phyloP scores from a whole-genome alignment of 2,888 invertebrate species.

The Drosophila bunnanda region DNA sequence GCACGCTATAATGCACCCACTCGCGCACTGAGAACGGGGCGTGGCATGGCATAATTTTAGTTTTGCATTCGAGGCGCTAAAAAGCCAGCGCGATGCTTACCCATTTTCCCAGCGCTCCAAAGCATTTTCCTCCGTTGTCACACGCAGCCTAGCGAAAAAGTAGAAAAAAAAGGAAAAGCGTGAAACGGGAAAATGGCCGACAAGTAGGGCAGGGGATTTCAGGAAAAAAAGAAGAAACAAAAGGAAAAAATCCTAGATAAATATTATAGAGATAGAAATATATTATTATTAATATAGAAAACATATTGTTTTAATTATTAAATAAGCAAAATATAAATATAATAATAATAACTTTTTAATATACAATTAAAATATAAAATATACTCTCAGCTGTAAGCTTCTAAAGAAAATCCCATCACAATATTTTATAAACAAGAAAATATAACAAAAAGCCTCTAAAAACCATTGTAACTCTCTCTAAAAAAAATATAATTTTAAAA shows the following conservation, averaged over 20 bases:
- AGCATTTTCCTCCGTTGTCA: constrained; percentile 53
- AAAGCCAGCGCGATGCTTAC: constrained; percentile 54
- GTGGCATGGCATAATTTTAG: constrained; percentile 81
- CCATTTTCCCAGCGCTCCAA: constrained; percentile 7
- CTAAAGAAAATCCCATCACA: background rate
- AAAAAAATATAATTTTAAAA: background rate
- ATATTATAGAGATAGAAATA: background rate
- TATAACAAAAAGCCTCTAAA: background rate
- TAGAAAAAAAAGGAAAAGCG: constrained; percentile 11
- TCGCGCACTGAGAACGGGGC: constrained; percentile 36
- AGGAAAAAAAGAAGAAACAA: too few species aligned
- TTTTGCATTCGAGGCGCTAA: constrained; percentile 66
- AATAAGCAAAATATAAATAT: background rate
- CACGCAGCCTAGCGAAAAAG: constrained; percentile 49
- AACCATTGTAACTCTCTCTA: too few species aligned
- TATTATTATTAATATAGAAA: background rate
- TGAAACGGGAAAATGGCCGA: background rate
- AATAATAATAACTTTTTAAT: too few species aligned
- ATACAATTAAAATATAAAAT: background rate
- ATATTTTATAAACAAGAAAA: background rate
- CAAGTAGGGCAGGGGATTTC: background rate
- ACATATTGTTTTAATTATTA: background rate
- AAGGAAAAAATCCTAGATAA: background rate
- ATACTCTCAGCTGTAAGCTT: background rate
- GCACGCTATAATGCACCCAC: constrained; percentile 74